Percentiles rank a stretch among this genome's conserved stretches.
Evolutionary conservation across 2,113 vertebrate genomes (phyloP).

Genomic region (Trematocara marginatum): DNA sequence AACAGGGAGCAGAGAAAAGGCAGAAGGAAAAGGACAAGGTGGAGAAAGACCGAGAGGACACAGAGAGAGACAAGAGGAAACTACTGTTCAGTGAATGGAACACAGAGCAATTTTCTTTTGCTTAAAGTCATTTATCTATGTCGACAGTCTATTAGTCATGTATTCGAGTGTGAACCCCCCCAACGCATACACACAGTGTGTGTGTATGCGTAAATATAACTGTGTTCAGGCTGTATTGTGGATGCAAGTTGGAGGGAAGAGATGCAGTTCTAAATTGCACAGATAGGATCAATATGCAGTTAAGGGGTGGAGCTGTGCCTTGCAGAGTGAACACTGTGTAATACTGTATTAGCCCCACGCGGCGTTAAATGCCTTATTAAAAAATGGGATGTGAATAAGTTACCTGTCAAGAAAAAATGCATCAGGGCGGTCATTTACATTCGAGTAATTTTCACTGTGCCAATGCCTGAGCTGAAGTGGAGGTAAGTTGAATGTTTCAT

Average conservation of each 20-base stretch:
- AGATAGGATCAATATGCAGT: slow-evolving; percentile 73
- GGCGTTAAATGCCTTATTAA: slow-evolving; percentile 23
- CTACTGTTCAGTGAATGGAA: slow-evolving; percentile 63
- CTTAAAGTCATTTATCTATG: slow-evolving; percentile 75
- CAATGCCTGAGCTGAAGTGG: background rate
- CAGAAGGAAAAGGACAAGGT: background rate
- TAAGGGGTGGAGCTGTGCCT: slow-evolving; percentile 55
- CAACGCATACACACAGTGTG: background rate
- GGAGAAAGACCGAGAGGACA: slow-evolving; percentile 26
- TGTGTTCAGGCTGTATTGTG: slow-evolving; percentile 35
- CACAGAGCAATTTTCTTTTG: slow-evolving; percentile 71
- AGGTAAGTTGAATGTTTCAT: background rate
- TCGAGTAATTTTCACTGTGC: background rate
- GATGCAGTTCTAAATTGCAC: slow-evolving; percentile 60
- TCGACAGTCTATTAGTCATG: slow-evolving; percentile 75
- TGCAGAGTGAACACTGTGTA: slow-evolving; percentile 50
- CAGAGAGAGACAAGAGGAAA: slow-evolving; percentile 48
- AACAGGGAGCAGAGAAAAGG: background rate
- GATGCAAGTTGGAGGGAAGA: slow-evolving; percentile 43
- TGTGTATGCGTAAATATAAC: background rate
- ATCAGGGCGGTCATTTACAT: background rate
- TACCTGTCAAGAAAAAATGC: slow-evolving; percentile 9
- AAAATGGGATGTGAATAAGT: slow-evolving; percentile 4
- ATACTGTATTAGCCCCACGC: slow-evolving; percentile 28
- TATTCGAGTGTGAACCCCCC: slow-evolving; percentile 58